A percentile compares a stretch with the other conserved stretches of the same genome.
Conservation (phyloP, 2,797 vertebrate genomes). For the Eulemur rubriventer region DNA sequence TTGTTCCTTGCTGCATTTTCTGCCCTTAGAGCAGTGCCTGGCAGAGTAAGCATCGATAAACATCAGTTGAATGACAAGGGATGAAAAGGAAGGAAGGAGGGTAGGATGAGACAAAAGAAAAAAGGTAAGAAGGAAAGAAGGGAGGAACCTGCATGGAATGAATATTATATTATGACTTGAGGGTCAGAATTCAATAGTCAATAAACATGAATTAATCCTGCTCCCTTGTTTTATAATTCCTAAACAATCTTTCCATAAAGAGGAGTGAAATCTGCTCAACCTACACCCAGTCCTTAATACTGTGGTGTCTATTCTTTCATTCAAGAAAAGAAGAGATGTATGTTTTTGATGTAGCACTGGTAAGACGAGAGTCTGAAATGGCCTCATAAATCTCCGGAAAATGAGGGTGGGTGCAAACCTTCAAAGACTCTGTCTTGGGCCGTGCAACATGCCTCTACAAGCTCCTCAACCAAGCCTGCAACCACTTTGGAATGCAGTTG, state of each 20-base stretch:
- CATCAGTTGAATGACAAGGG: neutral
- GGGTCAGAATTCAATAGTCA: neutral
- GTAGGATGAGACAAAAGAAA: neutral
- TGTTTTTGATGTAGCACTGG: constrained; percentile 25
- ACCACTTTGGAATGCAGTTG: constrained; percentile 52
- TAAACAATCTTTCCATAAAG: neutral
- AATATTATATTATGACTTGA: neutral
- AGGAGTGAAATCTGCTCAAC: neutral
- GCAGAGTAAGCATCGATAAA: neutral
- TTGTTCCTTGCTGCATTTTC: neutral
- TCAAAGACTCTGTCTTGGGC: constrained; percentile 50
- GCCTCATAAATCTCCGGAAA: constrained; percentile 63
- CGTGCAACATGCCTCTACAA: constrained; percentile 24
- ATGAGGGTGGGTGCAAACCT: constrained; percentile 24
- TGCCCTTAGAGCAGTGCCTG: neutral
- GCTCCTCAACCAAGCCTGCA: neutral
- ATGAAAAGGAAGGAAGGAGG: neutral
- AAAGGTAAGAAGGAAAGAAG: neutral
- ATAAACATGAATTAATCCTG: neutral
- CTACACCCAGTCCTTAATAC: neutral
- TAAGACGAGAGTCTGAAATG: constrained; percentile 47
- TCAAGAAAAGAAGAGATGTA: constrained; percentile 16
- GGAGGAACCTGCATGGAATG: neutral
- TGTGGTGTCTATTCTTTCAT: neutral
- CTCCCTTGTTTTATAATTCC: constrained; percentile 12